Conservation (phyloP, 1,140 invertebrate species). For the Apis mellifera region DNA sequence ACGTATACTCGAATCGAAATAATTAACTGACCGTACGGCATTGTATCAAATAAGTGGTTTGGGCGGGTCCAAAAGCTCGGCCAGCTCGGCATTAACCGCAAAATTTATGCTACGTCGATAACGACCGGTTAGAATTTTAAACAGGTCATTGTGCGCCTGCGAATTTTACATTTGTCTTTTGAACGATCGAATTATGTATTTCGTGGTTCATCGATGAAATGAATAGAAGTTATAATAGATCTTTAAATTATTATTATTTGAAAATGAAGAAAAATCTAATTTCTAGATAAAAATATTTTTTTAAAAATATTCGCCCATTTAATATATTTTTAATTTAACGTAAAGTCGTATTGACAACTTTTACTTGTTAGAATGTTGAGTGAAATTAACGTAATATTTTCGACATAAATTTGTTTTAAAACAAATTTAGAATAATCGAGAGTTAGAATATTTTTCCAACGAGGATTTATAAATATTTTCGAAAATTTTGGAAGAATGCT, state of each 20-base stretch:
- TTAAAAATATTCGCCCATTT: too few species aligned
- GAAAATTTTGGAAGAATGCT: not conserved
- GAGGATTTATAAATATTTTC: not conserved
- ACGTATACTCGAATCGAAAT: slow-evolving; percentile 46
- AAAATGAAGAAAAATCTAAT: too few species aligned
- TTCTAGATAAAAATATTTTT: too few species aligned
- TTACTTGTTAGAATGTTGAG: too few species aligned
- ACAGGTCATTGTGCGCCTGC: not conserved
- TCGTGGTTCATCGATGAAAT: not conserved
- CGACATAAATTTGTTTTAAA: too few species aligned
- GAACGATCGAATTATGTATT: not conserved
- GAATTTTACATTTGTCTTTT: not conserved
- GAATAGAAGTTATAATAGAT: too few species aligned
- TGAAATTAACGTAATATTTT: too few species aligned
- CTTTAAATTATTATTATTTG: too few species aligned
- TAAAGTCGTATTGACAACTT: too few species aligned
- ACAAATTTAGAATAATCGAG: too few species aligned
- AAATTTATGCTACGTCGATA: slow-evolving; percentile 42
- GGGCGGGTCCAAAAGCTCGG: not conserved
- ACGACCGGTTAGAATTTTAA: slow-evolving; percentile 20
- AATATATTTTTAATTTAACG: too few species aligned
- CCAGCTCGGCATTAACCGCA: not conserved
- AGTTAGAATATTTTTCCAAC: too few species aligned
- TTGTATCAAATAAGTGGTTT: slow-evolving; percentile 42
- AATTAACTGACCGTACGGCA: slow-evolving; percentile 35